Conservation (phyloP, 2,113 vertebrate species). For the Parus major region DNA sequence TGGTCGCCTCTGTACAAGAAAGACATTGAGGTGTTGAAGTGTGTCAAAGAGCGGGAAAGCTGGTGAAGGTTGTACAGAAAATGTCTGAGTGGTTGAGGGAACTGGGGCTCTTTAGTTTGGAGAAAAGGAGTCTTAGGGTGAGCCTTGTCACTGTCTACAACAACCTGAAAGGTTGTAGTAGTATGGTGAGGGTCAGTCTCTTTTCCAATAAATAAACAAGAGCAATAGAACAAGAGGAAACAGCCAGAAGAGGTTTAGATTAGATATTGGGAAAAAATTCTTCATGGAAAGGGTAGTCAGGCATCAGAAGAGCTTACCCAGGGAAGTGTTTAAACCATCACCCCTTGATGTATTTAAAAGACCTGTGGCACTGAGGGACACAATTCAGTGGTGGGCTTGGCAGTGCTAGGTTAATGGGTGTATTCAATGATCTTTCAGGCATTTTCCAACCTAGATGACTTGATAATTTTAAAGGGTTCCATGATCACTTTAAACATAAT, state of each 20-base stretch:
- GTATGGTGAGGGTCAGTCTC: neutral
- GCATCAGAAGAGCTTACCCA: rapidly evolving
- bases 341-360: neutral
- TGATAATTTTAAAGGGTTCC: neutral
- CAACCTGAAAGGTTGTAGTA: neutral
- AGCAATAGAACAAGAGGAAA: neutral
- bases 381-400: neutral
- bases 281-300: neutral
- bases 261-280: neutral
- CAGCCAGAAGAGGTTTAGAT: neutral
- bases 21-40: neutral
- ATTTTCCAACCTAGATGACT: neutral
- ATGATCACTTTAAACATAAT: neutral
- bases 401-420: neutral
- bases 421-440: neutral
- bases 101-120: neutral
- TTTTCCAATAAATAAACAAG: neutral
- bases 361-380: neutral
- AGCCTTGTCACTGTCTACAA: neutral
- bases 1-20: rapidly evolving
- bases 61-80: neutral
- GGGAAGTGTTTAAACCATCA: neutral
- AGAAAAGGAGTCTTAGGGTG: neutral
- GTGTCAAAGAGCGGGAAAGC: neutral
- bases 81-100: neutral